Percentiles rank a stretch among this genome's conserved stretches.
Evolutionary conservation across 2,888 invertebrate species (phyloP).

Genomic region (Cheilosia soror): DNA sequence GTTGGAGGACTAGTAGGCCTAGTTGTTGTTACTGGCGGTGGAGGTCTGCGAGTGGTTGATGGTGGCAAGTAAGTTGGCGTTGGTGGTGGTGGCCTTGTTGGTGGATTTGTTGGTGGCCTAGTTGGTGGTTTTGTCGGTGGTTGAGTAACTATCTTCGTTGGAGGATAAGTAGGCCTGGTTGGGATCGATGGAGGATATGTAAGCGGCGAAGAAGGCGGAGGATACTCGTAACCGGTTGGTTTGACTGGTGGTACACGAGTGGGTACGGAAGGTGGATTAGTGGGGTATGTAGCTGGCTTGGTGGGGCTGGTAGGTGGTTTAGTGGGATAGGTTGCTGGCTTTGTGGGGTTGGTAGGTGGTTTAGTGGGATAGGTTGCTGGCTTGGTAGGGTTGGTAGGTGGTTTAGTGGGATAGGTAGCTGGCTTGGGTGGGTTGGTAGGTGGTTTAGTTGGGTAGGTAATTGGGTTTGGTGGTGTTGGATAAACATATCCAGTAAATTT

Average conservation of each 20-base stretch:
- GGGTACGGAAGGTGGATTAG: conserved; percentile 27
- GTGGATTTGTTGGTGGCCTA: conserved; percentile 6
- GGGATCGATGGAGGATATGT: not conserved
- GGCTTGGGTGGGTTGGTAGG: not conserved
- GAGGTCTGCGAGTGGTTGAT: conserved; percentile 15
- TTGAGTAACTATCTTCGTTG: not conserved
- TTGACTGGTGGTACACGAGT: conserved; percentile 24
- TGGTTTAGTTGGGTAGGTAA: conserved; percentile 15
- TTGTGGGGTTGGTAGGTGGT: not conserved
- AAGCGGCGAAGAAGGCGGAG: too few species aligned
- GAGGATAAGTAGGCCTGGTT: conserved; percentile 1
- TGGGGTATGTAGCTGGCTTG: conserved; percentile 8
- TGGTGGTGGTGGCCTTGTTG: conserved; percentile 8
- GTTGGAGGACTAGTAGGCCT: conserved; percentile 14
- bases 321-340: conserved; percentile 5
- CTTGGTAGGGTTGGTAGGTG: not conserved
- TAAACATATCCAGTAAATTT: conserved; percentile 2
- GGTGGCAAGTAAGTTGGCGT: too few species aligned
- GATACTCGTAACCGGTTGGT: too few species aligned
- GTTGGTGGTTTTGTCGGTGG: conserved; percentile 24
- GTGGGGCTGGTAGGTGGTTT: not conserved
- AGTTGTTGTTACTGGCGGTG: conserved; percentile 36
- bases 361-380: conserved; percentile 12
- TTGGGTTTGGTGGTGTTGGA: conserved; percentile 18
- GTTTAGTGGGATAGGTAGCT: too few species aligned